Evolutionary conservation across 2,797 vertebrate species (phyloP), one percentile per base, ranked within the genome.

Genomic region (Phylloscopus collybita): DNA sequence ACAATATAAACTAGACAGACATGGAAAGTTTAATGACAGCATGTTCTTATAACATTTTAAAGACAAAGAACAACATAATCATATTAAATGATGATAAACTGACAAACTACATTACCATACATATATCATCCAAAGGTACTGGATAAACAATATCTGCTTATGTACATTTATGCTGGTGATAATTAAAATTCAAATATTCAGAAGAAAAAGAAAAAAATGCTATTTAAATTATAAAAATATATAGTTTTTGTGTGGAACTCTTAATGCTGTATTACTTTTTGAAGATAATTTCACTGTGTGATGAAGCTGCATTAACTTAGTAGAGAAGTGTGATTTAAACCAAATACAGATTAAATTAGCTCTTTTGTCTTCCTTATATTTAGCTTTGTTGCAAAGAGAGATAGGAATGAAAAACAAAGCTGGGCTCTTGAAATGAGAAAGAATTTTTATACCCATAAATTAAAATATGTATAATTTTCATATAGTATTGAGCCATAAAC

Each of bases 1-100:
- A 97, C 95, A 96, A 96, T 96, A 97, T 95, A 96, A 96, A 94
- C 94, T 95, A 95, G 93, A 96, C 94, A 97, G 93, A 97, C 94
- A 97, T 82, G 69, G 67, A 86, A 93, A 90, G 85, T 90, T 96
- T 97, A 96, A 96, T 96, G 96, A 96, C 94, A 96, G 95, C 88
- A 93, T 97, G 92, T 95, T 92, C 78, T 97, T 96, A 92, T 88
- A 96, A 97, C 87, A 87, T 95, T 92, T 92, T 93, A 80, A 97
- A 97, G 95, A 97, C 93, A 93, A 92, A 93, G 90, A 96, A 96
- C 94, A 95, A 96, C 93, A 86, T 92, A 96, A 96, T 97, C 93
- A 84, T 96, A 96, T 88, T 95, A 94, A 97, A 95, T 90, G 88
- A 92, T 85, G 93, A 95, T 96, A 97, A 96, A 92, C 92, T 92